Conservation (phyloP, 1,140 invertebrate genomes). For the Zaprionus tsacasi region DNA sequence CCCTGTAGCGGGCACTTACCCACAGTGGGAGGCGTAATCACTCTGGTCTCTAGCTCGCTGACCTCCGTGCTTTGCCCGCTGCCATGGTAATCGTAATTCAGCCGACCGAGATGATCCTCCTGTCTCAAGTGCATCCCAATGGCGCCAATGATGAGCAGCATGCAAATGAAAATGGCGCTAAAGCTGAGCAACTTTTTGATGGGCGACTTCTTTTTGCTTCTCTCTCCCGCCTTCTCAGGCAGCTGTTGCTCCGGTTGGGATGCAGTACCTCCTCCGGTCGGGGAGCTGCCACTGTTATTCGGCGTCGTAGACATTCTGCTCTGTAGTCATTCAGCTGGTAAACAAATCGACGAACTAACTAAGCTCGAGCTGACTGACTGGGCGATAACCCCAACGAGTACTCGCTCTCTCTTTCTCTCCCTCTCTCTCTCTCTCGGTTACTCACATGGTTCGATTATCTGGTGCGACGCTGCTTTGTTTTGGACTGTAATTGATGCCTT, state of each 20-base stretch:
- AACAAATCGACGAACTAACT: slow-evolving; percentile 27
- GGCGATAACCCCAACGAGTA: slow-evolving; percentile 36
- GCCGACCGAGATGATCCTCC: slow-evolving; percentile 65
- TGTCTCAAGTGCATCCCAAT: slow-evolving; percentile 69
- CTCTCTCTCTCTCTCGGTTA: background rate
- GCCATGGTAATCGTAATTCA: slow-evolving; percentile 35
- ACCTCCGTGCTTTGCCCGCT: background rate
- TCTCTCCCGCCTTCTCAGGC: background rate
- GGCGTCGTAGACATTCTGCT: slow-evolving; percentile 23
- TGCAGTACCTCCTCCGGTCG: background rate
- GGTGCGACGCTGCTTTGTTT: slow-evolving; percentile 14
- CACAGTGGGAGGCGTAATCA: slow-evolving; percentile 25
- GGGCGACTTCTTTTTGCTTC: slow-evolving; percentile 21
- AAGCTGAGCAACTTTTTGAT: slow-evolving; percentile 44
- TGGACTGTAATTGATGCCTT: slow-evolving; percentile 31
- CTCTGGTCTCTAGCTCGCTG: background rate
- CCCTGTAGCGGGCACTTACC: slow-evolving; percentile 12
- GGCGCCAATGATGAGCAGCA: slow-evolving; percentile 63
- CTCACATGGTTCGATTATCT: slow-evolving; percentile 21
- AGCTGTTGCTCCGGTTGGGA: slow-evolving; percentile 8
- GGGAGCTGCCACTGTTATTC: slow-evolving; percentile 8
- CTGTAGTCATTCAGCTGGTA: slow-evolving; percentile 2
- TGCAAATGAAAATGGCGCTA: slow-evolving; percentile 44
- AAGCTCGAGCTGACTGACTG: slow-evolving; percentile 9
- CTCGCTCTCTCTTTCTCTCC: background rate